These are phyloP conservation scores for Uropsilus gracilis DNA, from an alignment of 2,113 vertebrate species.

Conservation along the genomic window DNA sequence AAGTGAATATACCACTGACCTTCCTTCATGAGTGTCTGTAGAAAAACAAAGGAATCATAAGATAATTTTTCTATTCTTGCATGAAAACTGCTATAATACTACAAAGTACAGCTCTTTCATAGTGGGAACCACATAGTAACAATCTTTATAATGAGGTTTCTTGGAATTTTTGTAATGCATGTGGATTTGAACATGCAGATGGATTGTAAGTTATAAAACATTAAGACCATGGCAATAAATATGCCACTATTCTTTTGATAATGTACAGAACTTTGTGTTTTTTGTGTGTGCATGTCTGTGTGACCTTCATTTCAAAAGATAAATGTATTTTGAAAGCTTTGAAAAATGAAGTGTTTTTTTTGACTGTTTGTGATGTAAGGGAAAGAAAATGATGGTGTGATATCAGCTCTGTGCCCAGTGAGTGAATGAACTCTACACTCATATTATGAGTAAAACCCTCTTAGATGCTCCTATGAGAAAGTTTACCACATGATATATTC, in stretches of 20 bases:
- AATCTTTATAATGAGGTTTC: slow-evolving; percentile 62
- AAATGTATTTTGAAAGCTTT: slow-evolving; percentile 56
- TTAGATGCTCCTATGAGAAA: background rate
- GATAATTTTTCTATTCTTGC: slow-evolving; percentile 33
- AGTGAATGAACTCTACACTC: background rate
- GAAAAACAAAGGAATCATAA: slow-evolving; percentile 54
- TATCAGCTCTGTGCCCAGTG: background rate
- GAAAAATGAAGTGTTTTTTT: slow-evolving; percentile 61
- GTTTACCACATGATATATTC: background rate
- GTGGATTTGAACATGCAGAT: slow-evolving; percentile 48
- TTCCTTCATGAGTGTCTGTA: slow-evolving; percentile 30
- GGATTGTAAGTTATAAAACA: slow-evolving; percentile 58
- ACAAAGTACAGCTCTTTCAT: slow-evolving; percentile 45
- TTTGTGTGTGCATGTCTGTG: slow-evolving; percentile 20
- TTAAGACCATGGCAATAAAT: slow-evolving; percentile 60
- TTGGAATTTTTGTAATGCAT: slow-evolving; percentile 55
- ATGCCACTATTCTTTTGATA: slow-evolving; percentile 59
- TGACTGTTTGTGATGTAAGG: slow-evolving; percentile 4
- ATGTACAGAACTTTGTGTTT: slow-evolving; percentile 54
- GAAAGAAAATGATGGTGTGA: background rate
- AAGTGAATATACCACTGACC: slow-evolving; percentile 5
- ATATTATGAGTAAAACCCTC: background rate
- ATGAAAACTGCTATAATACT: slow-evolving; percentile 22
- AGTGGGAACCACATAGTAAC: background rate
- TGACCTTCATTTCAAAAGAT: slow-evolving; percentile 66